These are phyloP conservation scores for Lophura nycthemera DNA, from an alignment of 2,113 vertebrate genomes.

Conservation along the genomic window DNA sequence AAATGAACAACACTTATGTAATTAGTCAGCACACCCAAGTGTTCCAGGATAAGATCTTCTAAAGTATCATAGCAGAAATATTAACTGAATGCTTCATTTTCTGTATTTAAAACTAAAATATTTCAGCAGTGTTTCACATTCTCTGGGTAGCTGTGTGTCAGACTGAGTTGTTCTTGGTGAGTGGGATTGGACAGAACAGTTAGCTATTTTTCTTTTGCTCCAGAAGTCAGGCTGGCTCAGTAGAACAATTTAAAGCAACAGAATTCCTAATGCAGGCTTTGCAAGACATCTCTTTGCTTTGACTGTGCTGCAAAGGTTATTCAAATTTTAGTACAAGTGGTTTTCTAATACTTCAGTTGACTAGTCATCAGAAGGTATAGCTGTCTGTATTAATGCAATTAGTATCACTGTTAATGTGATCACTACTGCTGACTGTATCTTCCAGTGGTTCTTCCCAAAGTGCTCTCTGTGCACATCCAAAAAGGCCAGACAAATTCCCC, in stretches of 20 bases:
- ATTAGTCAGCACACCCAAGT: constrained; percentile 19
- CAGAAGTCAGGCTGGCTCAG: background rate
- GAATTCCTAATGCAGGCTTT: background rate
- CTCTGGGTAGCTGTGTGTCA: background rate
- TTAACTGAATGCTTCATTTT: background rate
- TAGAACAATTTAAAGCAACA: background rate
- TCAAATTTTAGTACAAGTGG: background rate
- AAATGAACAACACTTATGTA: constrained; percentile 20
- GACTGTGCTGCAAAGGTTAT: background rate
- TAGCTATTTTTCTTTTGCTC: background rate
- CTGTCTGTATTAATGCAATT: background rate
- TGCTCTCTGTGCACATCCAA: background rate
- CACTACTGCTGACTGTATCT: background rate
- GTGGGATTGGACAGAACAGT: background rate
- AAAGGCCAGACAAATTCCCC: background rate
- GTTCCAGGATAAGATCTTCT: constrained; percentile 11
- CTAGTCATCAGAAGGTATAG: background rate
- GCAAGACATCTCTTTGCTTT: background rate
- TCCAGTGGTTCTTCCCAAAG: background rate
- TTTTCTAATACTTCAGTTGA: background rate
- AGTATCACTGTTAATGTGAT: background rate
- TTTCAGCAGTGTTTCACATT: constrained; percentile 1
- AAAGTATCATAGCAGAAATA: constrained; percentile 26
- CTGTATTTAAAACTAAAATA: constrained; percentile 6
- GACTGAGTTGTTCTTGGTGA: background rate